phyloP scores from a whole-genome alignment of 2,888 invertebrate species.

The Leptinotarsa rubiginosa region DNA sequence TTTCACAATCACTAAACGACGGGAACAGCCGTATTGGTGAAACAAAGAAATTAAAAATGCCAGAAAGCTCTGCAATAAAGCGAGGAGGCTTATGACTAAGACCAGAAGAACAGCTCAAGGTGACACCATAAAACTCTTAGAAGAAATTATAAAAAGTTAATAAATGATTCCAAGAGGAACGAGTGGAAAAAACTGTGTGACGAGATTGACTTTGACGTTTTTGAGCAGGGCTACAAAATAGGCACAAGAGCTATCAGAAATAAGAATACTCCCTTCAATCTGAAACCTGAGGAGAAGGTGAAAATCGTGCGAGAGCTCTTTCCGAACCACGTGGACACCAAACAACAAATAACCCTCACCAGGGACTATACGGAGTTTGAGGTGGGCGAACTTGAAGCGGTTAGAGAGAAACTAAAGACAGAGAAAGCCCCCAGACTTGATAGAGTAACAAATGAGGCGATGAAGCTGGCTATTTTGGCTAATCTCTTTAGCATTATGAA shows the following conservation, averaged over 20 bases:
- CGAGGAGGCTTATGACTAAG: background rate
- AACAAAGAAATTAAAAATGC: background rate
- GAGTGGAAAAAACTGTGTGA: constrained; percentile 22
- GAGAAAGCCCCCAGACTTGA: constrained; percentile 31
- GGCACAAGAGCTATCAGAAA: constrained; percentile 5
- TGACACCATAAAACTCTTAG: background rate
- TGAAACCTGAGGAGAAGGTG: background rate
- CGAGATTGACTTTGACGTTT: background rate
- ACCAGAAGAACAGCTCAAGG: background rate
- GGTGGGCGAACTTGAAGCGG: background rate
- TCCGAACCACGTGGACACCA: background rate
- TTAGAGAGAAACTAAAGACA: constrained; percentile 11
- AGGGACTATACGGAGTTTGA: background rate
- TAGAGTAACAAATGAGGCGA: constrained; percentile 22
- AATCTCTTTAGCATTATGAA: background rate
- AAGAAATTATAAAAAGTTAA: no score
- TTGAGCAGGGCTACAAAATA: constrained; percentile 7
- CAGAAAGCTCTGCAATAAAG: background rate
- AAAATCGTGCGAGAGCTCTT: constrained; percentile 18
- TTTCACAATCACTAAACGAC: background rate
- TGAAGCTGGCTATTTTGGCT: background rate
- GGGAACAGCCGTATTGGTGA: constrained; percentile 5
- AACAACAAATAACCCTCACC: background rate
- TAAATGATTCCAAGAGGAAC: background rate
- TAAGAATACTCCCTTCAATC: background rate